phyloP scores from a whole-genome alignment of 1,140 invertebrate genomes.

The Phortica variegata region DNA sequence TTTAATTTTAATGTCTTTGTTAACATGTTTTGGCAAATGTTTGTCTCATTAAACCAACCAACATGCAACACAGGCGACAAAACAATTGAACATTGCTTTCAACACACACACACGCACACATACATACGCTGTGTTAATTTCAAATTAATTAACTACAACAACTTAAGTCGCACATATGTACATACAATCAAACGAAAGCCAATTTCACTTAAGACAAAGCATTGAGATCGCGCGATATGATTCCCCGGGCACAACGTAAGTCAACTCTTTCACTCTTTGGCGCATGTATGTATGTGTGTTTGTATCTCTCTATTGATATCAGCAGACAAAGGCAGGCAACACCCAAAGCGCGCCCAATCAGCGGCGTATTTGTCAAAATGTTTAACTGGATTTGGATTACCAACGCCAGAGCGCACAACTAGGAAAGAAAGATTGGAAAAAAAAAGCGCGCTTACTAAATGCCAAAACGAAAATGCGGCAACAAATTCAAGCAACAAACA shows the following conservation, averaged over 20 bases:
- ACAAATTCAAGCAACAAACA: conserved; percentile 27
- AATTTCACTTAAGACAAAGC: conserved; percentile 40
- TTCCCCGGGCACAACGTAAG: conserved; percentile 20
- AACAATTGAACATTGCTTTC: conserved; percentile 56
- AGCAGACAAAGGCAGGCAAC: conserved; percentile 21
- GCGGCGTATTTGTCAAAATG: conserved; percentile 38
- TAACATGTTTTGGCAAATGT: too few relatives aligned
- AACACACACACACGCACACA: conserved; percentile 51
- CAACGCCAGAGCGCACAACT: too few relatives aligned
- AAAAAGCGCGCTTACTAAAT: too few relatives aligned
- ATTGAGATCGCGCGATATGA: conserved; percentile 24
- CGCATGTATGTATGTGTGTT: neutral
- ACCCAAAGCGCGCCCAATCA: conserved; percentile 28
- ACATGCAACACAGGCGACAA: too few relatives aligned
- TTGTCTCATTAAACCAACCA: too few relatives aligned
- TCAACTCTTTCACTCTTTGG: conserved; percentile 36
- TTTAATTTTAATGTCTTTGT: too few relatives aligned
- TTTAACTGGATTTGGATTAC: neutral
- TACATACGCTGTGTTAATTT: too few relatives aligned
- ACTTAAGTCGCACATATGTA: too few relatives aligned
- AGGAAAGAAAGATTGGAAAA: too few relatives aligned
- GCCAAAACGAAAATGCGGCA: too few relatives aligned
- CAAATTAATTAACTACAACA: conserved; percentile 44
- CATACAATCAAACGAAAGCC: conserved; percentile 27
- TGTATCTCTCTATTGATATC: neutral